These are phyloP conservation scores for Nemurella pictetii DNA, from an alignment of 2,888 invertebrate species.

Conservation along the genomic window DNA sequence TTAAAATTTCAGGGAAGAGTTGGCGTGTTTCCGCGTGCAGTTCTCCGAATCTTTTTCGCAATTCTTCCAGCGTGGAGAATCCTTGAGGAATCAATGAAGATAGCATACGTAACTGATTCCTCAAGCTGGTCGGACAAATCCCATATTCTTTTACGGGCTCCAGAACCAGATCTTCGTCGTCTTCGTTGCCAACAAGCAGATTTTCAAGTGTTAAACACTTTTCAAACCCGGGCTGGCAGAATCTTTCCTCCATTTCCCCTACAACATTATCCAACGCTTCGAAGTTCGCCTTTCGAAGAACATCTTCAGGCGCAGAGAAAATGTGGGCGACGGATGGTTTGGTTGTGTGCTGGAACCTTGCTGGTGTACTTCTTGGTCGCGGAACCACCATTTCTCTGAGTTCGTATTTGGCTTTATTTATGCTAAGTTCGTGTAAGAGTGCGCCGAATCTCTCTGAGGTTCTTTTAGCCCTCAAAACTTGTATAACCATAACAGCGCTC, in stretches of 20 bases:
- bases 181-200: neutral
- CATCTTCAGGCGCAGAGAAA: neutral
- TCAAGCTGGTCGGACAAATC: neutral
- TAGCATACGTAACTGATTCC: slow-evolving; percentile 4
- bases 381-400: slow-evolving; percentile 14
- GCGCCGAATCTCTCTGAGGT: slow-evolving; percentile 11
- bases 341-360: slow-evolving; percentile 15
- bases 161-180: neutral
- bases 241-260: slow-evolving; percentile 2
- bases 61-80: slow-evolving; percentile 15
- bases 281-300: neutral
- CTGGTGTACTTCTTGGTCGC: slow-evolving; percentile 1
- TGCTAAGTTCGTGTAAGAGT: neutral
- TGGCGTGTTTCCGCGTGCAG: slow-evolving; percentile 13
- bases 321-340: slow-evolving; percentile 7
- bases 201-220: slow-evolving; percentile 19
- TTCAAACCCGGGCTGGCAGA: slow-evolving; percentile 8
- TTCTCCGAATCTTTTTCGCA: slow-evolving; percentile 1
- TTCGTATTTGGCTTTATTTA: neutral
- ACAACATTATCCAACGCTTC: slow-evolving; percentile 13
- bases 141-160: slow-evolving; percentile 8
- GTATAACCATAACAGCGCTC: slow-evolving; percentile 7
- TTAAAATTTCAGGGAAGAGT: slow-evolving; percentile 10
- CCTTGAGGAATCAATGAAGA: slow-evolving; percentile 16
- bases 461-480: slow-evolving; percentile 4